phyloP scores from a whole-genome alignment of 1,140 invertebrate genomes.

The Dermatophagoides farinae region DNA sequence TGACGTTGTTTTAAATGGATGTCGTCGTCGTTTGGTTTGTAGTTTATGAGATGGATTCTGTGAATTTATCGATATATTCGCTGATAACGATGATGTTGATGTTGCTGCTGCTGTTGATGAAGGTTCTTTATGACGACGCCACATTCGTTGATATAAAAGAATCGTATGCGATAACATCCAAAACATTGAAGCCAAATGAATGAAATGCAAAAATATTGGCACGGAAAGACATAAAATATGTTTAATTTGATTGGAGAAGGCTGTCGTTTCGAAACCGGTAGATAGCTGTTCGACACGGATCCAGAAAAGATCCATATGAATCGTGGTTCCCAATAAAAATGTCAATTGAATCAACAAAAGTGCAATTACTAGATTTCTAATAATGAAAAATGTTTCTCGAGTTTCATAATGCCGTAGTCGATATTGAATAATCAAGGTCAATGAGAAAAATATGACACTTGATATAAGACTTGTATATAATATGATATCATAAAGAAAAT shows the following conservation, averaged over 20 bases:
- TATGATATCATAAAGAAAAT: not conserved
- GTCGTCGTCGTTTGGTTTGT: too few relatives aligned
- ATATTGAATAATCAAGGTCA: conserved; percentile 2
- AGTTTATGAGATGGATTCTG: too few relatives aligned
- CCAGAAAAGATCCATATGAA: not conserved
- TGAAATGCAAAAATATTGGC: conserved; percentile 41
- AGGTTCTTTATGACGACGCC: not conserved
- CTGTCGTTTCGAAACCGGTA: not conserved
- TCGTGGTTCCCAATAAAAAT: conserved; percentile 5
- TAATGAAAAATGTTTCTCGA: conserved; percentile 7
- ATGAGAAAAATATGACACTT: not conserved
- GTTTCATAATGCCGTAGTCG: not conserved
- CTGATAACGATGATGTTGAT: too few relatives aligned
- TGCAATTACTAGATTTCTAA: not conserved
- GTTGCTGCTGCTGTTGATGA: too few relatives aligned
- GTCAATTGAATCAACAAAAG: conserved; percentile 6
- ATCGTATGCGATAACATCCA: conserved; percentile 38
- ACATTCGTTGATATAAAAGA: conserved; percentile 27
- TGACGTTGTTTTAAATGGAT: too few relatives aligned
- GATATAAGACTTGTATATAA: not conserved
- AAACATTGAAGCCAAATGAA: conserved; percentile 39
- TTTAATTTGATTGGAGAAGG: not conserved
- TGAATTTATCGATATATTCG: too few relatives aligned
- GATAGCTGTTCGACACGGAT: not conserved
- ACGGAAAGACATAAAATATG: conserved; percentile 19